Evolutionary conservation across 2,797 vertebrate genomes (phyloP).

Genomic region (Paramormyrops hopkinsi): DNA sequence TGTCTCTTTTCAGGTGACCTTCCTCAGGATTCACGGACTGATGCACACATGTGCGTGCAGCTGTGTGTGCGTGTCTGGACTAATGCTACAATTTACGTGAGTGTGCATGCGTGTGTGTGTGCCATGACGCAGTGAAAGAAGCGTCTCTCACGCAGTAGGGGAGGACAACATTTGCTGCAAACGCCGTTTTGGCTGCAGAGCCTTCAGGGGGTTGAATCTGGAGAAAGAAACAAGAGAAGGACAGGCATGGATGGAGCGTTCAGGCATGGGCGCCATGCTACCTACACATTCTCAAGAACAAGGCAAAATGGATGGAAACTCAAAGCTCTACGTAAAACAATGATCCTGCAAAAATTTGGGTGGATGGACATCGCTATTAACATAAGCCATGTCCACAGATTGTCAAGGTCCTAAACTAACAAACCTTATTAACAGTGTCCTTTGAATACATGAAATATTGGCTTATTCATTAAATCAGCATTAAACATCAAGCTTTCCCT

Average conservation of each 20-base stretch:
- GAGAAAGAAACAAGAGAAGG: constrained; percentile 46
- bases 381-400: background rate
- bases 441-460: background rate
- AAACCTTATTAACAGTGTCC: background rate
- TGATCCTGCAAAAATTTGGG: background rate
- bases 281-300: background rate
- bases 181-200: constrained; percentile 65
- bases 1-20: background rate
- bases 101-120: background rate
- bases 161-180: constrained; percentile 60
- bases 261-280: constrained; percentile 10
- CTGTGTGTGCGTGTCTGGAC: background rate
- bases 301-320: background rate
- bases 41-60: background rate
- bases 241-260: constrained; percentile 36
- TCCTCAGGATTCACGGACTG: background rate
- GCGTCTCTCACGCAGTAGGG: constrained; percentile 62
- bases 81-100: background rate
- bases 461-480: background rate
- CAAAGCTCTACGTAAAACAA: background rate
- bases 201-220: constrained; percentile 74
- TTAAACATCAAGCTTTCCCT: background rate
- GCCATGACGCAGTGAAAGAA: constrained; percentile 39
- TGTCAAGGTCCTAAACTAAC: background rate
- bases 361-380: background rate